These are phyloP conservation scores for Platycheirus rosarum DNA, from an alignment of 2,888 invertebrate genomes.

Conservation along the genomic window DNA sequence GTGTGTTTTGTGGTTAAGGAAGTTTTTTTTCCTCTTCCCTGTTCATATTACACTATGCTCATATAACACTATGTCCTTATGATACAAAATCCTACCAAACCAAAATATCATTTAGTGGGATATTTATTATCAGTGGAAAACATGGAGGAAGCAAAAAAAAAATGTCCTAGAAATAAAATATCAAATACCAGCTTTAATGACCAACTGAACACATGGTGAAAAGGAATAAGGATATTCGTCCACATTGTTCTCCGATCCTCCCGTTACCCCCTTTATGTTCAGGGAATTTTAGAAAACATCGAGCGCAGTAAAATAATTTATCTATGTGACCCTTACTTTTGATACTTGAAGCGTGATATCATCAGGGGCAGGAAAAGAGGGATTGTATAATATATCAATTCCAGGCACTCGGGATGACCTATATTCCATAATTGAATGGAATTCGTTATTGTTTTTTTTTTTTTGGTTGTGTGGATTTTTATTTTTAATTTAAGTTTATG, in stretches of 20 bases:
- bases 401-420: conserved; percentile 61
- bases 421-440: conserved; percentile 54
- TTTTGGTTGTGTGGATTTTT: not conserved
- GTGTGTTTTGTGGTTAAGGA: conserved; percentile 29
- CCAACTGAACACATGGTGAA: conserved; percentile 57
- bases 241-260: too few relatives aligned
- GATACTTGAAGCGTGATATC: conserved; percentile 64
- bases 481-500: not conserved
- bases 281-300: conserved; percentile 38
- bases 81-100: conserved; percentile 19
- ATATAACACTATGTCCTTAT: not conserved
- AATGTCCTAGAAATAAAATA: conserved; percentile 21
- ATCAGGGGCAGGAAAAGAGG: conserved; percentile 25
- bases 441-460: conserved; percentile 10
- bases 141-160: not conserved
- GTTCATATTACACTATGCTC: conserved; percentile 19
- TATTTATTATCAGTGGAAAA: too few relatives aligned
- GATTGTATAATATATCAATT: conserved; percentile 47
- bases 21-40: conserved; percentile 14
- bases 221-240: not conserved
- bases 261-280: too few relatives aligned
- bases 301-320: conserved; percentile 36
- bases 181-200: conserved; percentile 58
- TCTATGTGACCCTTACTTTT: conserved; percentile 59
- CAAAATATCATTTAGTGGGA: conserved; percentile 9